Evolutionary conservation across 2,888 invertebrate genomes (phyloP).

Genomic region (Bombylius major): DNA sequence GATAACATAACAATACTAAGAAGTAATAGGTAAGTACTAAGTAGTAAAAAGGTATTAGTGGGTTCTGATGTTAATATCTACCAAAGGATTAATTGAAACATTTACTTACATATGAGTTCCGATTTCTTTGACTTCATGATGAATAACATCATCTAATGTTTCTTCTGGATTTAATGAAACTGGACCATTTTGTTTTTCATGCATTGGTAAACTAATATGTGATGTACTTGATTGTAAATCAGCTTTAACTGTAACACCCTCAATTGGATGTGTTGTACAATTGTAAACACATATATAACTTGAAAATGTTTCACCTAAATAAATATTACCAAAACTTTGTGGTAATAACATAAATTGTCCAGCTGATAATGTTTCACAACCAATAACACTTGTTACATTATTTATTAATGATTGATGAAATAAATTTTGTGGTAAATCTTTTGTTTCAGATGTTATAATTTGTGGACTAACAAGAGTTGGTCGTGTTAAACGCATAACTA

Average conservation of each 20-base stretch:
- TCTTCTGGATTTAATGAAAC: conserved; percentile 58
- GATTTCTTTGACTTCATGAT: conserved; percentile 98
- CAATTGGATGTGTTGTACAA: conserved; percentile 68
- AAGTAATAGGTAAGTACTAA: no score
- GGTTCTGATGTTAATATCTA: no score
- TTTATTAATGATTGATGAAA: conserved; percentile 65
- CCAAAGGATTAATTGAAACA: no score
- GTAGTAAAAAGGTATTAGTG: no score
- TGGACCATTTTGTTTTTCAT: conserved; percentile 49
- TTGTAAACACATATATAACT: conserved; percentile 96
- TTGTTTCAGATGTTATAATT: conserved; percentile 70
- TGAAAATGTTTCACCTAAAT: conserved; percentile 95
- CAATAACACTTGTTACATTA: conserved; percentile 72
- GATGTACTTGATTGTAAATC: conserved; percentile 90
- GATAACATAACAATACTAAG: no score
- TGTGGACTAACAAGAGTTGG: conserved; percentile 75
- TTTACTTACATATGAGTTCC: conserved; percentile 88
- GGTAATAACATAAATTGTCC: conserved; percentile 88
- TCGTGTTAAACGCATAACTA: conserved; percentile 88
- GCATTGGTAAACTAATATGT: conserved; percentile 66
- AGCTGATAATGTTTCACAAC: conserved; percentile 63
- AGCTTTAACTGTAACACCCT: conserved; percentile 47
- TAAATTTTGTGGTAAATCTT: conserved; percentile 72
- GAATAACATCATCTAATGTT: conserved; percentile 88
- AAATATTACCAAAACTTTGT: conserved; percentile 96